Percentiles rank a stretch among this genome's conserved stretches.
Conservation (phyloP, 2,888 invertebrate genomes). For the Podabrus alpinus region DNA sequence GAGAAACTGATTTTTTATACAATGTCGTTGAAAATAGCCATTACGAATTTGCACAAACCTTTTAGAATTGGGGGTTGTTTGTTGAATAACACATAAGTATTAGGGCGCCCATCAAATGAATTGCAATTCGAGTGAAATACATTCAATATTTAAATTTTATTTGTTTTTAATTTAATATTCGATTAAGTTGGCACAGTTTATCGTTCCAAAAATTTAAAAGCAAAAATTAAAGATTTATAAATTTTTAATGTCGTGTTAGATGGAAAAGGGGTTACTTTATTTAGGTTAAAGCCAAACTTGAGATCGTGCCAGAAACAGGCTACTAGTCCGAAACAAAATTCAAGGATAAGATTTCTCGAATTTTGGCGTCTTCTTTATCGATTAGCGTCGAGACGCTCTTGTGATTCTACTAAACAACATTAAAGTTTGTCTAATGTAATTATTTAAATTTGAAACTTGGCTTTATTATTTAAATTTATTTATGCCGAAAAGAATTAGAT, state of each 20-base stretch:
- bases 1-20: background rate
- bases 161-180: background rate
- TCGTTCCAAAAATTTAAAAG: background rate
- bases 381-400: constrained; percentile 5
- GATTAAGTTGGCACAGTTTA: background rate
- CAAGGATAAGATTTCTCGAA: constrained; percentile 24
- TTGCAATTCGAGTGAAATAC: background rate
- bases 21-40: background rate
- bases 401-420: constrained; percentile 15
- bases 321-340: constrained; percentile 18
- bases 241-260: background rate
- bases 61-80: background rate
- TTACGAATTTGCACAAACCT: background rate
- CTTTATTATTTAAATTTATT: background rate
- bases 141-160: background rate
- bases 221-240: background rate
- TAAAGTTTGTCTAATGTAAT: background rate
- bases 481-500: background rate
- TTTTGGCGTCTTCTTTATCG: constrained; percentile 25
- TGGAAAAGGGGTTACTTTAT: constrained; percentile 9
- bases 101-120: background rate
- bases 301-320: constrained; percentile 18
- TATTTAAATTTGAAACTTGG: background rate
- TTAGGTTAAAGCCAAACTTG: constrained; percentile 20
- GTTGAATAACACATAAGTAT: background rate